phyloP scores from a whole-genome alignment of 2,888 invertebrate species.

The Sepioteuthis lessoniana region DNA sequence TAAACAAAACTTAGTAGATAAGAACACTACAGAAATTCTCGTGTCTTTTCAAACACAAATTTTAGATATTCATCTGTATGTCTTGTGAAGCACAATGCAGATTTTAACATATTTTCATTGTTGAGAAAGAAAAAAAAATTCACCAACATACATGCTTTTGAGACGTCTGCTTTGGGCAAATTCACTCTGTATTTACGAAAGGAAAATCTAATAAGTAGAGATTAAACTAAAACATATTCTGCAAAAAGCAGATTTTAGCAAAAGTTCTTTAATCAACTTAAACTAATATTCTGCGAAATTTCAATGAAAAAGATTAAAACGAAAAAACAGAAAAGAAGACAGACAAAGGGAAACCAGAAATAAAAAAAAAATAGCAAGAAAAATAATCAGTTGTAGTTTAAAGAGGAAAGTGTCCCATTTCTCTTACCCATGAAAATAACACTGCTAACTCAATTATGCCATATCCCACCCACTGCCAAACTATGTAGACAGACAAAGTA shows the following conservation, averaged over 20 bases:
- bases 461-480: no score
- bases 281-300: neutral
- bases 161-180: no score
- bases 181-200: neutral
- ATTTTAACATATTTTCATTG: no score
- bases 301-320: neutral
- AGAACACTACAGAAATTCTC: no score
- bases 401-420: neutral
- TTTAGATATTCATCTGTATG: no score
- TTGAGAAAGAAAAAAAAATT: no score
- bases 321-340: no score
- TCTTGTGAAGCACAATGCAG: no score
- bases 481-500: neutral
- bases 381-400: neutral
- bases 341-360: neutral
- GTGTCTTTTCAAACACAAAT: no score
- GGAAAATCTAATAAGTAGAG: neutral
- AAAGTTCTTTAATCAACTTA: neutral
- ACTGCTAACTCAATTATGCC: neutral
- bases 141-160: no score
- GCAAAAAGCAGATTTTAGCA: neutral
- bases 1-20: no score
- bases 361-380: neutral
- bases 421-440: constrained; percentile 33
- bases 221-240: neutral